Evolutionary conservation across 2,888 invertebrate species (phyloP).

Genomic region (Mechanitis messenoides): DNA sequence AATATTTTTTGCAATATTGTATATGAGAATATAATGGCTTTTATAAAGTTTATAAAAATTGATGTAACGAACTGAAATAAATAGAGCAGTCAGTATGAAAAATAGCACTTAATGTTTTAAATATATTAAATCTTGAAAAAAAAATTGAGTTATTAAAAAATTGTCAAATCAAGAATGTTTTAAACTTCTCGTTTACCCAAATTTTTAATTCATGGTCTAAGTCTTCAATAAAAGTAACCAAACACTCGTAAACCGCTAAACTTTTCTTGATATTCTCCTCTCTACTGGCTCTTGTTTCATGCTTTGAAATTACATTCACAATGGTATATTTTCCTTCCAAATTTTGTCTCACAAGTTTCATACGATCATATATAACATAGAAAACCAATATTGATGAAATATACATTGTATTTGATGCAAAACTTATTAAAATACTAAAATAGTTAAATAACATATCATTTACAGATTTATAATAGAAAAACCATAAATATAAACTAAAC

Average conservation of each 20-base stretch:
- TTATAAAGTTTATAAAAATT: too few relatives aligned
- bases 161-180: too few relatives aligned
- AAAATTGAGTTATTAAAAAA: too few relatives aligned
- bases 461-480: neutral
- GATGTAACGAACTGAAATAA: too few relatives aligned
- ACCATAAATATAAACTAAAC: neutral
- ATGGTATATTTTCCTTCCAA: neutral
- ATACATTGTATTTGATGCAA: neutral
- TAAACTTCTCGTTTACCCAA: neutral
- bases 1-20: too few relatives aligned
- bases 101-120: too few relatives aligned
- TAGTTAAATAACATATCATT: neutral
- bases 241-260: neutral
- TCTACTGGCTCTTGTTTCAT: neutral
- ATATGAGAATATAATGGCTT: too few relatives aligned
- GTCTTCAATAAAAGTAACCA: neutral
- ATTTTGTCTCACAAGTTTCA: neutral
- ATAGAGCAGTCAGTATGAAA: too few relatives aligned
- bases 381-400: neutral
- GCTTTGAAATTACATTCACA: neutral
- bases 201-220: neutral
- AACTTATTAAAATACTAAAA: neutral
- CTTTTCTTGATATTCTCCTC: neutral
- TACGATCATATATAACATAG: neutral
- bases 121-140: too few relatives aligned